A percentile compares a stretch with the other conserved stretches of the same genome.
Evolutionary conservation across 2,113 vertebrate species (phyloP).

Genomic region (Turnix velox): DNA sequence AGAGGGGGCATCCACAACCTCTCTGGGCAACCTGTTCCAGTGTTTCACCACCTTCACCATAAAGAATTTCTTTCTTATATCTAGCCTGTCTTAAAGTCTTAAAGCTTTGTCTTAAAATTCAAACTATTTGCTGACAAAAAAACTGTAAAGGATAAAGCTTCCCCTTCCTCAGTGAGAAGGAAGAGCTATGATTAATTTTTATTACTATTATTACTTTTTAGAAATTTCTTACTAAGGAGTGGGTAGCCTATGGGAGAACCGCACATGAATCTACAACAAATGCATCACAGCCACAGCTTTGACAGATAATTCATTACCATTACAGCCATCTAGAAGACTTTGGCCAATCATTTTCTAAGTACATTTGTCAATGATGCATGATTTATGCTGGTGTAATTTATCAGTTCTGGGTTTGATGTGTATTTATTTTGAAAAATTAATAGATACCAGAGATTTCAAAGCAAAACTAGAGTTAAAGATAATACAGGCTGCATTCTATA

Average conservation of each 20-base stretch:
- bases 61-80: no score
- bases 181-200: background rate
- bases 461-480: background rate
- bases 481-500: background rate
- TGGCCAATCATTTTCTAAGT: background rate
- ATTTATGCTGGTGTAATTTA: background rate
- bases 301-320: background rate
- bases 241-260: background rate
- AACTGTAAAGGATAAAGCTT: background rate
- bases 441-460: background rate
- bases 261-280: background rate
- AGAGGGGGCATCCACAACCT: no score
- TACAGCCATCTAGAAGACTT: background rate
- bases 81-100: no score
- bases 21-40: no score
- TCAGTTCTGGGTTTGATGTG: background rate
- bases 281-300: background rate
- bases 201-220: background rate
- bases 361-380: background rate
- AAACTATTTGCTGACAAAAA: background rate
- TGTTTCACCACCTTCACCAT: no score
- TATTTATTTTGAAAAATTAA: background rate
- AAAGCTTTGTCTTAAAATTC: background rate
- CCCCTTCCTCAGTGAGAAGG: background rate
- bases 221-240: background rate